Evolutionary conservation across 2,113 vertebrate species (phyloP).

Genomic region (Crotophaga sulcirostris): DNA sequence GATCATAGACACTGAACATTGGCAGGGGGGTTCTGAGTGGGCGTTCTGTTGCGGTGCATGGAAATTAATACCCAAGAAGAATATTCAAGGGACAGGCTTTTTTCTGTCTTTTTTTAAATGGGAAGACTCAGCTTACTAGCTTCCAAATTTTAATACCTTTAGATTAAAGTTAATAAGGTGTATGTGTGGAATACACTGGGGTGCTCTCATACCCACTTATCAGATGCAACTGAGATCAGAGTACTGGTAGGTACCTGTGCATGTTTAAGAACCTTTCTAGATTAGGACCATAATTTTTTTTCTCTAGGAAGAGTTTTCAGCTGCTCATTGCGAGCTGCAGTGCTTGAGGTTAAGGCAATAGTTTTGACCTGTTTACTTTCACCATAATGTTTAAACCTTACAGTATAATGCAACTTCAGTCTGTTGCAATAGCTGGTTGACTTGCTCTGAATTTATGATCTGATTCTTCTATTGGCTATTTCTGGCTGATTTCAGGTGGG

Average conservation of each 20-base stretch:
- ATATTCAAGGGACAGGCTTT: neutral
- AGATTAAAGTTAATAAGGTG: neutral
- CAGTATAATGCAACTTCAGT: neutral
- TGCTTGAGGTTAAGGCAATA: neutral
- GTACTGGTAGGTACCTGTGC: neutral
- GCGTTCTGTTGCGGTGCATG: neutral
- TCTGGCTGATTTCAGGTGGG: neutral
- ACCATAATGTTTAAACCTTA: neutral
- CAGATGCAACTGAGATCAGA: neutral
- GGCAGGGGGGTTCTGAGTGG: neutral
- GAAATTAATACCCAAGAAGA: neutral
- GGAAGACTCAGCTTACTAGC: neutral
- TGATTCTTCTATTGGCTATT: neutral
- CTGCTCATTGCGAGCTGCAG: neutral
- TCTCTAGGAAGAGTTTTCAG: neutral
- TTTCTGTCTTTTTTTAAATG: neutral
- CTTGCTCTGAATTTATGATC: neutral
- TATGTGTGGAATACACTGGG: neutral
- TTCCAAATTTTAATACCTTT: neutral
- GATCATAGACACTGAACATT: neutral
- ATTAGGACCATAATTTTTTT: neutral
- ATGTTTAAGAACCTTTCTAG: neutral
- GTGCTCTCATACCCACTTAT: neutral
- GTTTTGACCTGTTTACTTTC: neutral
- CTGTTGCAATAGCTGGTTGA: neutral